Percentiles rank a stretch among this genome's conserved stretches.
Conservation (phyloP, 2,113 vertebrate genomes). For the Psammodynastes pulverulentus region DNA sequence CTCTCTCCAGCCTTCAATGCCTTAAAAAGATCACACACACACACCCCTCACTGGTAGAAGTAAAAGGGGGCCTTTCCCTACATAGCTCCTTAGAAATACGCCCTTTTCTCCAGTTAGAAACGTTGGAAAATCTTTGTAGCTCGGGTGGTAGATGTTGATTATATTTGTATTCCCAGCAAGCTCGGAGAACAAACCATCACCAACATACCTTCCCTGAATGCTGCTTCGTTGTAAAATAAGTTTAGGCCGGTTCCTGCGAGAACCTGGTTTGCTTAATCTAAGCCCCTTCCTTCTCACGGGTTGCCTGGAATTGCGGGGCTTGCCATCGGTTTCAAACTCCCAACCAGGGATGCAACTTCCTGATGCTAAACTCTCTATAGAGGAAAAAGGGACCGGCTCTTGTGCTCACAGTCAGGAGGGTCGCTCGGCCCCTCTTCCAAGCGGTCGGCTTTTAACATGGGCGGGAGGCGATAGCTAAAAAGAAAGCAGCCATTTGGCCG, state of each 20-base stretch:
- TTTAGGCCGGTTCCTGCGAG: not conserved
- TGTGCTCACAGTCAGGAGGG: not conserved
- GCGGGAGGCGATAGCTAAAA: too few species aligned
- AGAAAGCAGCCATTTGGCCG: too few species aligned
- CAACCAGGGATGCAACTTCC: too few species aligned
- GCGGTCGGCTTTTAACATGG: too few species aligned
- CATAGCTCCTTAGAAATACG: too few species aligned
- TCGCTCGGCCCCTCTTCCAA: not conserved
- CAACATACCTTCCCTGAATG: not conserved
- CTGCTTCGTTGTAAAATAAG: not conserved
- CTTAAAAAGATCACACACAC: not conserved
- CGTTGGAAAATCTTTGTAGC: not conserved
- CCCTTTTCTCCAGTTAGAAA: not conserved
- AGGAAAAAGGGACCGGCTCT: not conserved
- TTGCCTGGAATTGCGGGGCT: not conserved
- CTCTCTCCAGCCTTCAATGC: not conserved
- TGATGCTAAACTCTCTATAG: not conserved
- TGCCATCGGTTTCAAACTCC: not conserved
- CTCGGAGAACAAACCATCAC: not conserved
- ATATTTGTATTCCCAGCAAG: not conserved
- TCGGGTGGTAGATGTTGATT: not conserved
- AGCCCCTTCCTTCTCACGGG: not conserved
- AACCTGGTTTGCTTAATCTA: not conserved
- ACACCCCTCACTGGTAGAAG: not conserved
- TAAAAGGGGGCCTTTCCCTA: not conserved